These are phyloP conservation scores for Ceyx cyanopectus DNA, from an alignment of 2,113 vertebrate species.

Conservation along the genomic window DNA sequence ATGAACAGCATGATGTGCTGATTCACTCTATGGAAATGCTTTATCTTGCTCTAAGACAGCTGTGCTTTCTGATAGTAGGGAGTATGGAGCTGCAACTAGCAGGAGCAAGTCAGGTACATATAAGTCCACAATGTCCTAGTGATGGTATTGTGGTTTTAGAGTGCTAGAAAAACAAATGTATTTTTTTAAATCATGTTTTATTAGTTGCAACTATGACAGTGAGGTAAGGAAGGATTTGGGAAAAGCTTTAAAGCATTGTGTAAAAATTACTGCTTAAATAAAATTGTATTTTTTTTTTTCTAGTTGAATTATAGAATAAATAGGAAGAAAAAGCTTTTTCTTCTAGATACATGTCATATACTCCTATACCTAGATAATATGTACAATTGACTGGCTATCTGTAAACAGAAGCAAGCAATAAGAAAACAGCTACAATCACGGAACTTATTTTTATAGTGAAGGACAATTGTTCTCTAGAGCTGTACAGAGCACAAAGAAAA, in stretches of 20 bases:
- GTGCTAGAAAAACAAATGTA: not conserved
- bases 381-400: not conserved
- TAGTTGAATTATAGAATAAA: not conserved
- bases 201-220: not conserved
- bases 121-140: not conserved
- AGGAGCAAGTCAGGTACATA: not conserved
- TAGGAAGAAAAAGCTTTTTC: not conserved
- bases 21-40: not conserved
- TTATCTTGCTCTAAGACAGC: not conserved
- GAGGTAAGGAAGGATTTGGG: not conserved
- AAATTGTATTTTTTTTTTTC: not conserved
- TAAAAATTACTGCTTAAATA: not conserved
- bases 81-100: not conserved
- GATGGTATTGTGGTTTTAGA: not conserved
- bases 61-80: not conserved
- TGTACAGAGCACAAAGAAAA: not conserved
- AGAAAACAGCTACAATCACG: not conserved
- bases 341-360: not conserved
- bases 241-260: not conserved
- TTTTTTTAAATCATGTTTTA: not conserved
- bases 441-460: not conserved
- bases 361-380: not conserved
- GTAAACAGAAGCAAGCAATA: not conserved
- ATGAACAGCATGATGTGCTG: not conserved
- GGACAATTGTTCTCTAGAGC: not conserved